Evolutionary conservation across 92 coral and sea anemone genomes (phyloP).

Genomic region (Bergia sp.): DNA sequence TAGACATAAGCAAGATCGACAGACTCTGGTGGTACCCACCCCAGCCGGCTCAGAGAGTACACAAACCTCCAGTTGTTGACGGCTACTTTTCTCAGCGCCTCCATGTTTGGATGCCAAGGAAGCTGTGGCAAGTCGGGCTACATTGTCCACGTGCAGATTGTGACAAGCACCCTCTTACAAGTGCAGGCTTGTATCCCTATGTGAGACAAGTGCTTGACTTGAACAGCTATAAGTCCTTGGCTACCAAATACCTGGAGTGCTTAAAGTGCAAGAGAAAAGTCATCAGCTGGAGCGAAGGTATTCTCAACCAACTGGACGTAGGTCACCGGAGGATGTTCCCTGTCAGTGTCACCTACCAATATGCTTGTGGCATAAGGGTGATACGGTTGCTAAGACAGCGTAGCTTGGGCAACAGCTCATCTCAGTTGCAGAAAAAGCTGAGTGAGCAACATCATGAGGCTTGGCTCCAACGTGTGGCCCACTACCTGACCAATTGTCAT

Average conservation of each 20-base stretch:
- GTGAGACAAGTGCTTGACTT: conserved; percentile 40
- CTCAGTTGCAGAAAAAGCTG: conserved; percentile 19
- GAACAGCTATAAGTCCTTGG: conserved; percentile 39
- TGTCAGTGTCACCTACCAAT: conserved; percentile 30
- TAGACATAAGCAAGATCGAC: conserved; percentile 26
- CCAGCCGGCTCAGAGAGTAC: conserved; percentile 42
- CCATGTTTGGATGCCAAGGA: conserved; percentile 53
- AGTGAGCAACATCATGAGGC: conserved; percentile 48
- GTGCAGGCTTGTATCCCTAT: conserved; percentile 55
- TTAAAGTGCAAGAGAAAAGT: too few relatives aligned
- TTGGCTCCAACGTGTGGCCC: too few relatives aligned
- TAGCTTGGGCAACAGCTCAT: conserved; percentile 40
- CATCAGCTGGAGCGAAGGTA: too few relatives aligned
- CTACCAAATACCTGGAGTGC: conserved; percentile 27
- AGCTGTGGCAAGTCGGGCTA: conserved; percentile 33
- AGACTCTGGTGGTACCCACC: conserved; percentile 56
- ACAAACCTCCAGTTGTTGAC: conserved; percentile 31
- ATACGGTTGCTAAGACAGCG: conserved; percentile 39
- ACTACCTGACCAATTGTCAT: too few relatives aligned
- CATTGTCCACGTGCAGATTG: conserved; percentile 42
- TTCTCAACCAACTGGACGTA: too few relatives aligned
- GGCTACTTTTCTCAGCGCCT: conserved; percentile 46
- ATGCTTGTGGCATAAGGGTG: conserved; percentile 49
- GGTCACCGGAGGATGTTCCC: conserved; percentile 48
- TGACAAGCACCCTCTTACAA: conserved; percentile 37